Evolutionary conservation across 1,140 invertebrate species (phyloP), one percentile per base, ranked within the genome.

Genomic region (Neodiprion lecontei): DNA sequence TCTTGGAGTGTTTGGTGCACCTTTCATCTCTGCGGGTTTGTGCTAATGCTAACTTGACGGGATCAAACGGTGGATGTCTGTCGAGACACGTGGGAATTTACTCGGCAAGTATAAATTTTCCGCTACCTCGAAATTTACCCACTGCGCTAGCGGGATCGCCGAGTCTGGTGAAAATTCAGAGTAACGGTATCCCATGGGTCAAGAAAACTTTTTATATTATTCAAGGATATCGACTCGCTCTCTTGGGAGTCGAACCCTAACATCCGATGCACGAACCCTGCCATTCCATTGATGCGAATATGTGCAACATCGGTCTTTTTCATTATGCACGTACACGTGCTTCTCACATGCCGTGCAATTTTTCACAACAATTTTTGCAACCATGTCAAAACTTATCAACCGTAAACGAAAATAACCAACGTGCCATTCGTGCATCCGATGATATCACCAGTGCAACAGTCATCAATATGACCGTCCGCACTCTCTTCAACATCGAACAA

Each of bases 151-250:
- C 2, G 9, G 53, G 53, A 61, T 14, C 53, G 53, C 53, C 53
- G 9, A 61, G 53, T 61, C 53, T 17, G 53, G 53, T 61, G 9
- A 61, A 17, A 5, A 61, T 61, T 61, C n/a, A 61, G 53, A 61
- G 53, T 61, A 12, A 7, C 53, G 4, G 5, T 9, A 9, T 61
- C 53, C n/a, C 53, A 12, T 61, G 53, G 53, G 53, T 61, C 8
- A 17, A 17, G 53, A 61, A 14, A 61, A 61, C 53, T 61, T 61
- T 61, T 61, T 61, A 61, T 61, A 61, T 61, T 61, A 61, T 61
- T 61, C 53, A 61, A 5, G n/a, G 53, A 61, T 61, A 61, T 61
- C 53, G 53, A 61, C 53, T 61, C 53, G 9, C 53, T 17, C 53
- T 61, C 53, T 9, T 17, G 53, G 53, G 53, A 61, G 53, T 14